Base-by-base conservation (phyloP, 1,140 invertebrate genomes). In the Trinorchestia longiramus region DNA sequence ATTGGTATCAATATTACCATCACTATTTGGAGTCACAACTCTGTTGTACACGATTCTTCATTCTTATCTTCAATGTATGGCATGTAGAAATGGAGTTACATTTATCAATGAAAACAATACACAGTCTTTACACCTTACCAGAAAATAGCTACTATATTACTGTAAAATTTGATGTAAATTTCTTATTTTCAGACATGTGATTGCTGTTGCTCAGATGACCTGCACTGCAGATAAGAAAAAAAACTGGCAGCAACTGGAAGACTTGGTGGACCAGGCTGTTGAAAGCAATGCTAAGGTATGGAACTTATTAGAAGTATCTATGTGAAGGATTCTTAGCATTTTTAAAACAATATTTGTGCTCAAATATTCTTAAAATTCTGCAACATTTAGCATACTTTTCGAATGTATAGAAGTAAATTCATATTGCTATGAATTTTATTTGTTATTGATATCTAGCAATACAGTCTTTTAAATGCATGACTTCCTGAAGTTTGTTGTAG, bases 141-240 rank as follows among this genome's bases (percentile, higher is more conserved):
- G 6, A 53, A 19, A 11, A 53, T 6, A 6, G 8, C 47, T 53
- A 53, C 47, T 19, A n/a, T n/a, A n/a, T 53, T 19, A 53, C 6
- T 53, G 47, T 53, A 53, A 11, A 6, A 6, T 53, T 11, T 53
- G 6, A 11, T 11, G 19, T 19, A 53, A 11, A 11, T 53, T 6
- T 19, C 36, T 23, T 42, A 42, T 45, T 94, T 94, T 3, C 92
- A 94, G 92, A 40, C 36, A 43, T 94, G 92, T 44, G 92, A 45
- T 94, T 19, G 92, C 92, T 45, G 92, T 94, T 42, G 92, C 92
- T 17, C 92, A 94, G 44, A 94, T 94, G 92, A 94, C 43, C 43
- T 45, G 43, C 92, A 94, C 92, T 43, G 41, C 92, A 45, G 44
- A 94, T 40, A 94, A 94, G 44, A 4, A 44, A 40, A 94, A 94